Evolutionary conservation across 1,140 invertebrate species (phyloP).

Genomic region (Oreohelix idahoensis): DNA sequence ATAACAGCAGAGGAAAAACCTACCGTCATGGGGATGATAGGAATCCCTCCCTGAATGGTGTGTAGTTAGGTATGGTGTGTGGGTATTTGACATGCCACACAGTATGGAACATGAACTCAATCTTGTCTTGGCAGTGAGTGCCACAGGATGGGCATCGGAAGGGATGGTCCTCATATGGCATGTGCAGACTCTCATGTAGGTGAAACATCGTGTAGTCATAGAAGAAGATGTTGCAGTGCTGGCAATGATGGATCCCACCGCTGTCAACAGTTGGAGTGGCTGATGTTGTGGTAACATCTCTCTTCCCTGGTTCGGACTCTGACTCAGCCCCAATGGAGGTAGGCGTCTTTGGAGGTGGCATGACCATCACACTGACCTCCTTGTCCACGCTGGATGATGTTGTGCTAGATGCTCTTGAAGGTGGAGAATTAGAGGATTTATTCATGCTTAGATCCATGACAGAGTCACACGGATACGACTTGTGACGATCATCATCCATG

Average conservation of each 20-base stretch:
- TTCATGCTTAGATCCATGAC: conserved; percentile 68
- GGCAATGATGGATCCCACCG: conserved; percentile 64
- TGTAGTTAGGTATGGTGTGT: conserved; percentile 70
- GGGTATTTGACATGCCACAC: conserved; percentile 71
- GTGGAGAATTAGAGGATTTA: conserved; percentile 50
- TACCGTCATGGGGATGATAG: conserved; percentile 47
- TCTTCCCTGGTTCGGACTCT: conserved; percentile 41
- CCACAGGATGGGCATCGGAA: conserved; percentile 67
- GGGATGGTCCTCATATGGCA: conserved; percentile 60
- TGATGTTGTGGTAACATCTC: conserved; percentile 64
- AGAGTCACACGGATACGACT: conserved; percentile 52
- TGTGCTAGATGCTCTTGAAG: conserved; percentile 52
- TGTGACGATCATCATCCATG: conserved; percentile 21
- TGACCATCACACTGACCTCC: conserved; percentile 7
- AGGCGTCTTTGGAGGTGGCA: conserved; percentile 23
- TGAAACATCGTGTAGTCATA: conserved; percentile 70
- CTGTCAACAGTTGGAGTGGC: conserved; percentile 60
- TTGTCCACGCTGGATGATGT: conserved; percentile 51
- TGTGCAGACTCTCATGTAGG: conserved; percentile 68
- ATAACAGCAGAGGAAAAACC: background rate
- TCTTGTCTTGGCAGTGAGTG: conserved; percentile 67
- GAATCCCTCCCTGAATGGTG: conserved; percentile 66
- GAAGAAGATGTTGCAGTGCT: conserved; percentile 69
- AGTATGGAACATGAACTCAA: conserved; percentile 71
- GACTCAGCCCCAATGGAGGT: conserved; percentile 22